phyloP scores from a whole-genome alignment of 2,113 vertebrate species.

The Felis chaus region DNA sequence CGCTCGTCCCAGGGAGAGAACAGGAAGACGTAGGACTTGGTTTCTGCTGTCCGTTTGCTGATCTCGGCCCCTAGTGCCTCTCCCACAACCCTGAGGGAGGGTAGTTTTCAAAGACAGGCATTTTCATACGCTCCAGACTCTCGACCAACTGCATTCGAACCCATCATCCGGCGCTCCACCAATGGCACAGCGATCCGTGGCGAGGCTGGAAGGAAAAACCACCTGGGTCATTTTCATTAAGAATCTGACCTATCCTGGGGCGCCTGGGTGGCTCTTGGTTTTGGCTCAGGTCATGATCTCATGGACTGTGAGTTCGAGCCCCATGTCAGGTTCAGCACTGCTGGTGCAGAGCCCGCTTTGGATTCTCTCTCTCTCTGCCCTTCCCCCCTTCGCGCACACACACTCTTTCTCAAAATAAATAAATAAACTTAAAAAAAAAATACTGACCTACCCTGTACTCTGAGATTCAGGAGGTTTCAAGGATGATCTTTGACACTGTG shows the following conservation, averaged over 20 bases:
- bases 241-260: background rate
- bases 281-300: too few relatives aligned
- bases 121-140: background rate
- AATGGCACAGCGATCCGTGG: accelerated
- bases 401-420: too few relatives aligned
- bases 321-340: too few relatives aligned
- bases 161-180: background rate
- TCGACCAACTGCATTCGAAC: background rate
- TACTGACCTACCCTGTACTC: background rate
- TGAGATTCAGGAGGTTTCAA: constrained; percentile 29
- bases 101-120: background rate
- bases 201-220: background rate
- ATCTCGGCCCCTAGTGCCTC: background rate
- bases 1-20: too few relatives aligned
- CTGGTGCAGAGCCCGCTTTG: too few relatives aligned
- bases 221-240: background rate
- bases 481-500: background rate
- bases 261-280: too few relatives aligned
- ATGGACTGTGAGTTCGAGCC: too few relatives aligned
- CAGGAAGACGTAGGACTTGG: background rate
- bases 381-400: too few relatives aligned
- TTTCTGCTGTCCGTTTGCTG: background rate
- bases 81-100: background rate
- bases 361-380: too few relatives aligned
- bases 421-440: too few relatives aligned